These are phyloP conservation scores for Egretta garzetta DNA, from an alignment of 2,113 vertebrate species.

Conservation along the genomic window DNA sequence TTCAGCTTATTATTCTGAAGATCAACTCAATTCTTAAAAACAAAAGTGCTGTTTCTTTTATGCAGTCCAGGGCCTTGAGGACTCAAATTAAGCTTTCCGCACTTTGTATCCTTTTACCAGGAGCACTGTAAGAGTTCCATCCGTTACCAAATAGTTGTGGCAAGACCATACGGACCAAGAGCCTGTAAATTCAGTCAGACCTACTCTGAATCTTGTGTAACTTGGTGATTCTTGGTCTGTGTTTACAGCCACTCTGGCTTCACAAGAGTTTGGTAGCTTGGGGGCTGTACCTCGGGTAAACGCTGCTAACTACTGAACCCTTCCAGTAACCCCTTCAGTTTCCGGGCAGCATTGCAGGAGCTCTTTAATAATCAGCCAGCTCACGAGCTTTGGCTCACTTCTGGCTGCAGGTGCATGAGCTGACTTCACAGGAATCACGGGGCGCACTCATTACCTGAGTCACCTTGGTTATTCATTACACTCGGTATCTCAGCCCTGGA, in stretches of 20 bases:
- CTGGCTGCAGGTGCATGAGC: background rate
- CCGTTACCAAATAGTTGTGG: background rate
- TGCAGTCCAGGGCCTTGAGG: background rate
- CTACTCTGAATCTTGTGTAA: background rate
- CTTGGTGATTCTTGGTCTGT: background rate
- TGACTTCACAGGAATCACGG: background rate
- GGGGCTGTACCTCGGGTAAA: background rate
- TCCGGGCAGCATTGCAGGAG: background rate
- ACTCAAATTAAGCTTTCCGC: background rate
- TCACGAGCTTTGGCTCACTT: background rate
- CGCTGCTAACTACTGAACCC: background rate
- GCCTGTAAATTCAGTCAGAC: background rate
- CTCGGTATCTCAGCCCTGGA: background rate
- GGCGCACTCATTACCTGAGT: rapidly evolving
- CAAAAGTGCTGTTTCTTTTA: background rate
- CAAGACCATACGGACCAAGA: background rate
- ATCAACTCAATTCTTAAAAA: background rate
- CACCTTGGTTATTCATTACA: background rate
- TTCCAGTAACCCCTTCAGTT: background rate
- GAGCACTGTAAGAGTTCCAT: background rate
- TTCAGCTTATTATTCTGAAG: background rate
- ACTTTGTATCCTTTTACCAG: background rate
- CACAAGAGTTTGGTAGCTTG: background rate
- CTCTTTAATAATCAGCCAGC: background rate
- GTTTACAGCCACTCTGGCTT: background rate